Evolutionary conservation across 2,888 invertebrate genomes (phyloP), one percentile per base, ranked within the genome.

Genomic region (Eupithecia dodoneata): DNA sequence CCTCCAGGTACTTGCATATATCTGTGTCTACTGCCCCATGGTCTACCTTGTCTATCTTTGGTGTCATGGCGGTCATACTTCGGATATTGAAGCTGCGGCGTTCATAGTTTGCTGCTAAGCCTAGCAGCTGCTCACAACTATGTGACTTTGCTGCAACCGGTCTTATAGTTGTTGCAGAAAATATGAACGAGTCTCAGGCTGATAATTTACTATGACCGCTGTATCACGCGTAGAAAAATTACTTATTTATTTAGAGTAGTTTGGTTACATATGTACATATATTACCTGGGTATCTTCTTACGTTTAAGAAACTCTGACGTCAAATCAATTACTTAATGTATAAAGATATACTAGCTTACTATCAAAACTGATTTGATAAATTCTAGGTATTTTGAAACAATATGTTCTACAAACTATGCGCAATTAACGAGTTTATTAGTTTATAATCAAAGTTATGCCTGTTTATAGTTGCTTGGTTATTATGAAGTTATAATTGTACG

Each of bases 361-460:
- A 30, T 30, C 12, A 30, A 55, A 63, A n/a, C 7, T 63, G 4
- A 63, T 63, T 63, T 30, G 18, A 30, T 63, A 2, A 63, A 63
- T 63, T 63, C 63, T 12, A 30, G 18, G 30, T 30, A 69, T 44
- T 69, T 69, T 69, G 67, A 10, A 45, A 69, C 67, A 69, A 15
- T 10, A 45, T 45, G 47, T 55, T 72, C 75, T 76, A 75, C 76
- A 79, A 81, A 79, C 80, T 79, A 78, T 80, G 79, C 67, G 15
- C 67, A 77, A 77, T 80, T 74, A 77, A 79, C 76, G 74, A 76
- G 77, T 77, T 80, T 80, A 80, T 81, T 81, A 80, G 79, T 80
- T 81, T 76, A 77, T 80, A 81, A 78, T 81, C 77, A 81, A 79
- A 80, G 78, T 80, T 79, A 76, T 77, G 55, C 55, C 67, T 70